A percentile compares a stretch with the other conserved stretches of the same genome.
These are phyloP conservation scores for Anarrhichthys ocellatus DNA, from an alignment of 2,113 vertebrate genomes.

Conservation along the genomic window DNA sequence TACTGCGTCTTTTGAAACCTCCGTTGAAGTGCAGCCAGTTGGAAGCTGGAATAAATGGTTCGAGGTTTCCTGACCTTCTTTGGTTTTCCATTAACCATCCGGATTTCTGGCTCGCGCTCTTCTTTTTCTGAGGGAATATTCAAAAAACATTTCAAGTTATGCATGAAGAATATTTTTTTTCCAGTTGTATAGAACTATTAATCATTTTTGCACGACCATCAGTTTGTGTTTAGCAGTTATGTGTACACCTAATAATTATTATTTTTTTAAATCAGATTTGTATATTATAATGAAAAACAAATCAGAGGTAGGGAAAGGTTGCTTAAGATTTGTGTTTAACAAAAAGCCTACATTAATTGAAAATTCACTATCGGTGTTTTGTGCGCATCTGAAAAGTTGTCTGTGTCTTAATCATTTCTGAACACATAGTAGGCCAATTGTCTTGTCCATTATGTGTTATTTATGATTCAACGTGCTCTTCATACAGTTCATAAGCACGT, in stretches of 20 bases:
- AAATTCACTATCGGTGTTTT: not conserved
- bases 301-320: not conserved
- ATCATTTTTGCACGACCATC: not conserved
- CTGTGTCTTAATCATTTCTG: not conserved
- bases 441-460: not conserved
- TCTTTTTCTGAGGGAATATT: constrained; percentile 90
- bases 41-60: constrained; percentile 99
- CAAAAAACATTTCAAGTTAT: constrained; percentile 24
- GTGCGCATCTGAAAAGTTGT: not conserved
- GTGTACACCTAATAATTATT: not conserved
- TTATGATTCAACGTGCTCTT: not conserved
- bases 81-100: constrained; percentile 98
- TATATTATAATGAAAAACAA: not conserved
- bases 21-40: constrained; percentile 94
- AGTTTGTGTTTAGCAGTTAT: not conserved
- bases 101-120: constrained; percentile 95
- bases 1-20: constrained; percentile 99
- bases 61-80: constrained; percentile 98
- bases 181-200: not conserved
- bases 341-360: not conserved
- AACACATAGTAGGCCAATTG: not conserved
- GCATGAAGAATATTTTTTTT: not conserved
- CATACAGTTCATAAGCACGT: not conserved
- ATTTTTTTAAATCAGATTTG: not conserved
- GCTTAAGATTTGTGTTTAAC: not conserved